A percentile compares a stretch with the other conserved stretches of the same genome.
phyloP scores from a whole-genome alignment of 2,888 invertebrate species.

The Odontomyia ornata region DNA sequence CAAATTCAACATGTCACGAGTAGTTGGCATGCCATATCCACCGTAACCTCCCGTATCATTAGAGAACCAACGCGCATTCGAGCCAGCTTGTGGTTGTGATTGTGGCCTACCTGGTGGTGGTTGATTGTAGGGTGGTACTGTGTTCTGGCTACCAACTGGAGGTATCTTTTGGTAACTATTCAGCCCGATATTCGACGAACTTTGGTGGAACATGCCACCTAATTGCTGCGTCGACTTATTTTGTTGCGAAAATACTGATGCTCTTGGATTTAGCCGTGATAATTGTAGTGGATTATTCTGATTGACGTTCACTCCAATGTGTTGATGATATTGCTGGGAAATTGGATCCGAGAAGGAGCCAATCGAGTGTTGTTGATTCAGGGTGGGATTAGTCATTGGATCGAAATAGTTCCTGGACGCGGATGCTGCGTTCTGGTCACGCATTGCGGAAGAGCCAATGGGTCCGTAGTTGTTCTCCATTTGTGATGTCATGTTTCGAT shows the following conservation, averaged over 20 bases:
- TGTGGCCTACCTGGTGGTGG: conserved; percentile 56
- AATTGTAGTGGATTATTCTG: conserved; percentile 65
- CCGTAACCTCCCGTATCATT: conserved; percentile 54
- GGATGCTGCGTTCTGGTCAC: conserved; percentile 50
- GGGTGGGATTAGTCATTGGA: conserved; percentile 53
- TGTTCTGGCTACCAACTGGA: conserved; percentile 46
- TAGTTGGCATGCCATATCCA: conserved; percentile 56
- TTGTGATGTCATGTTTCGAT: conserved; percentile 51
- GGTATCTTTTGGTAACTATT: conserved; percentile 53
- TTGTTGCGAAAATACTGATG: conserved; percentile 74
- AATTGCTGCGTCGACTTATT: conserved; percentile 51
- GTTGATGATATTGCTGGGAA: conserved; percentile 53
- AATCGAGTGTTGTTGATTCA: conserved; percentile 52
- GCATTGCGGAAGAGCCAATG: conserved; percentile 56
- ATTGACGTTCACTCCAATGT: conserved; percentile 50
- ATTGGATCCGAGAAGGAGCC: conserved; percentile 50
- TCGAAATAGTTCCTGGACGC: conserved; percentile 48
- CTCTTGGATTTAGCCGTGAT: conserved; percentile 81
- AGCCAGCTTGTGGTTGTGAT: conserved; percentile 57
- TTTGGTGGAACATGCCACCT: conserved; percentile 55
- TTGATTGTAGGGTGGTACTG: conserved; percentile 48
- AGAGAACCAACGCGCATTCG: conserved; percentile 54
- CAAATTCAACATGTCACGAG: conserved; percentile 60
- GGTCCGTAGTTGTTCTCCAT: conserved; percentile 59
- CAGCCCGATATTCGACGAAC: conserved; percentile 51